Conservation (phyloP, 2,888 invertebrate species). For the Orthonevra nobilis region DNA sequence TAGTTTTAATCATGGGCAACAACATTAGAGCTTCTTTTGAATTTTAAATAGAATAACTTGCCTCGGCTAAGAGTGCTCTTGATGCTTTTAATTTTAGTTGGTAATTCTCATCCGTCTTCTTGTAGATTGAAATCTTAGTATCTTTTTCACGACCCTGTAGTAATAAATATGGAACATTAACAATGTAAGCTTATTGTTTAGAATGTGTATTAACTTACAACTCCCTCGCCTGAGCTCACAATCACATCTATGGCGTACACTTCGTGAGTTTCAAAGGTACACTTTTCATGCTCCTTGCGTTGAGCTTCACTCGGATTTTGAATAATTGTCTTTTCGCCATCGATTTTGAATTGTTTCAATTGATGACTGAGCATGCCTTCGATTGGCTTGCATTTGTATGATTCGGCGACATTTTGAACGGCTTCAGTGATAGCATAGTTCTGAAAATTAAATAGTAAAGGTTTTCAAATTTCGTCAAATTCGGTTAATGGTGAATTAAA, state of each 20-base stretch:
- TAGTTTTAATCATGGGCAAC: slow-evolving; percentile 72
- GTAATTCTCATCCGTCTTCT: slow-evolving; percentile 98
- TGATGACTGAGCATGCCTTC: slow-evolving; percentile 98
- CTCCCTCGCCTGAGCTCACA: slow-evolving; percentile 96
- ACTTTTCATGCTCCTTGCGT: slow-evolving; percentile 98
- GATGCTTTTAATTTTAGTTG: slow-evolving; percentile 98
- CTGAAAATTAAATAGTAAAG: slow-evolving; percentile 81
- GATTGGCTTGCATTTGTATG: slow-evolving; percentile 97
- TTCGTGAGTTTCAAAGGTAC: slow-evolving; percentile 96
- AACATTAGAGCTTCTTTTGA: no score
- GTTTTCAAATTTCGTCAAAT: no score
- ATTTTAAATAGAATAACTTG: no score
- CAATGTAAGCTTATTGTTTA: not conserved
- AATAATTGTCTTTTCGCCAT: slow-evolving; percentile 98
- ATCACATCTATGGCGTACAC: slow-evolving; percentile 99
- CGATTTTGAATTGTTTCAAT: slow-evolving; percentile 96
- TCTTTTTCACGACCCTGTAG: slow-evolving; percentile 93
- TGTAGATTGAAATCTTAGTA: slow-evolving; percentile 97
- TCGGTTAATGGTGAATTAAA: no score
- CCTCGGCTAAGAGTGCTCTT: slow-evolving; percentile 93
- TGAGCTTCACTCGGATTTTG: slow-evolving; percentile 99
- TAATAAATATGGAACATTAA: not conserved
- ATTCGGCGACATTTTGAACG: slow-evolving; percentile 95
- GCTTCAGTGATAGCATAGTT: slow-evolving; percentile 95
- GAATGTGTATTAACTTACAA: slow-evolving; percentile 82